Base-by-base conservation (phyloP, 2,797 vertebrate genomes). In the Poeciliopsis presidionis region DNA sequence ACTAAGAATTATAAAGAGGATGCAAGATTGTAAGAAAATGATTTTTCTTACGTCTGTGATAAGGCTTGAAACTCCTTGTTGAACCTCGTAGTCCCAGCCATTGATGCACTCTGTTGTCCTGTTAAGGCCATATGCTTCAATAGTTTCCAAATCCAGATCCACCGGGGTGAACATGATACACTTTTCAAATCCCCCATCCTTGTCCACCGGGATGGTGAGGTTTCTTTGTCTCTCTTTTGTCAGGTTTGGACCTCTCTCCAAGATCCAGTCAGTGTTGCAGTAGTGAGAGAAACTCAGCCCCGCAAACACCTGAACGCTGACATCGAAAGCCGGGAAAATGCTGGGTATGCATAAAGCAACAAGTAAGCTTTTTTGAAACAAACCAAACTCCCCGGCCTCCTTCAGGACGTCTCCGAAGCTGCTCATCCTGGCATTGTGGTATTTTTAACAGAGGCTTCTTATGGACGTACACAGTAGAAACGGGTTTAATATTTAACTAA, bases 231-330 rank as follows among this genome's bases (percentile, higher is more conserved):
- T 89, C 1, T 96, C 94, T 0, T 82, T 33, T 0, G 95, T 97
- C 87, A 98, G 87, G 91, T 96, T 97, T 33, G 95, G 88, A 13
- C 81, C 92, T 0, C 39, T 1, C 0, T 86, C 74, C 33, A 86
- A 86, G 82, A 98, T 97, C 97, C 97, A 98, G 91, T 91, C 80
- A 20, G 96, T 97, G 67, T 97, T 90, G 0, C 97, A 98, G 91
- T 95, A 75, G 74, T 97, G 95, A 0, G 94, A 85, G 72, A 96
- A 94, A 0, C 74, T 43, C 0, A 91, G 11, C 0, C 93, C 95
- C 73, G 93, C 94, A 46, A 98, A 98, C 46, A 97, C 88, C 57
- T 97, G 97, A 2, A 87, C 46, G 1, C 97, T 96, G 80, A 97
- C 88, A 73, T 96, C 96, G 67, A 97, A 97, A 9, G 94, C 74